These are phyloP conservation scores for Chalcosyrphus nemorum DNA, from an alignment of 2,888 invertebrate species.

Conservation along the genomic window DNA sequence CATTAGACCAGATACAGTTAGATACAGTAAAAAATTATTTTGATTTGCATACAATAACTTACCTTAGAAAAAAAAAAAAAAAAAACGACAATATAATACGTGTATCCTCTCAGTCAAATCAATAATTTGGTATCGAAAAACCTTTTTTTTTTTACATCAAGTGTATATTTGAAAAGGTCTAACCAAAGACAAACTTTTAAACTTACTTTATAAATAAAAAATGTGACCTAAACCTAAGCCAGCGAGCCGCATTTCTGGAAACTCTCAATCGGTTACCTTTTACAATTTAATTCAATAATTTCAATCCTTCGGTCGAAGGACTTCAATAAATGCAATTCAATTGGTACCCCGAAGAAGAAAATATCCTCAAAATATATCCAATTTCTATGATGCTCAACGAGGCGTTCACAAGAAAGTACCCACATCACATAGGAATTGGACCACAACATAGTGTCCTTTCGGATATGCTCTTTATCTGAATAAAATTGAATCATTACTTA, in stretches of 20 bases:
- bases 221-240: not conserved
- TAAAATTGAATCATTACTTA: conserved; percentile 56
- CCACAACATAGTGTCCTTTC: conserved; percentile 23
- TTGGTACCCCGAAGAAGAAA: not conserved
- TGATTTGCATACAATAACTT: too few relatives aligned
- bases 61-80: too few relatives aligned
- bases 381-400: conserved; percentile 4
- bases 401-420: conserved; percentile 12
- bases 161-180: not conserved
- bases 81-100: conserved; percentile 10
- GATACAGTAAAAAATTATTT: too few relatives aligned
- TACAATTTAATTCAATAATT: conserved; percentile 51
- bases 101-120: conserved; percentile 4
- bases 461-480: conserved; percentile 37
- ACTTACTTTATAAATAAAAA: conserved; percentile 30
- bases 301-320: conserved; percentile 29
- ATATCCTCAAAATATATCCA: conserved; percentile 12
- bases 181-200: conserved; percentile 6
- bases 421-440: conserved; percentile 26
- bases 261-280: conserved; percentile 22
- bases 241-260: not conserved
- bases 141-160: not conserved
- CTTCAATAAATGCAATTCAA: conserved; percentile 34
- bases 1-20: too few relatives aligned
- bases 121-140: conserved; percentile 5